phyloP scores from a whole-genome alignment of 2,797 vertebrate species.

The Microctenopoma lineatum region DNA sequence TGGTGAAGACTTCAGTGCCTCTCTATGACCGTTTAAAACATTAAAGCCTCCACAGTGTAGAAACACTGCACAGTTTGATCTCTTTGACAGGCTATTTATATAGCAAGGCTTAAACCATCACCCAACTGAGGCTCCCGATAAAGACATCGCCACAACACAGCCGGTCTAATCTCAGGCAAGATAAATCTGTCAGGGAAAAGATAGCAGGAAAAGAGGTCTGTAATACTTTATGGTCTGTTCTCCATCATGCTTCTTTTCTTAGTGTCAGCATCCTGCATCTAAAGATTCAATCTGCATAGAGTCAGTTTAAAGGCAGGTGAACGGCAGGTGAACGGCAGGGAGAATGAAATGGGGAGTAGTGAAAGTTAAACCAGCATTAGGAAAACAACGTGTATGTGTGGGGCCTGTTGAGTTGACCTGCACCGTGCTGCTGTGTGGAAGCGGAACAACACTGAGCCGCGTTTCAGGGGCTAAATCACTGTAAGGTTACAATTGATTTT shows the following conservation, averaged over 20 bases:
- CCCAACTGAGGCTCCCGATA: constrained; percentile 45
- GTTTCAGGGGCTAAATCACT: neutral
- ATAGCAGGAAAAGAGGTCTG: constrained; percentile 32
- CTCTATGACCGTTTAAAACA: constrained; percentile 44
- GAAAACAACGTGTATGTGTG: no score
- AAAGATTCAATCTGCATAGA: constrained; percentile 34
- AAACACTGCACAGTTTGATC: constrained; percentile 58
- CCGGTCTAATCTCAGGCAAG: constrained; percentile 54
- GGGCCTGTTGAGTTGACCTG: no score
- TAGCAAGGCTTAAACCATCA: constrained; percentile 49
- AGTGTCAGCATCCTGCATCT: constrained; percentile 29
- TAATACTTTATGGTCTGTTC: constrained; percentile 41
- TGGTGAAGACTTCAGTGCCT: constrained; percentile 3
- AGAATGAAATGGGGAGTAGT: neutral
- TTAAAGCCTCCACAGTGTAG: constrained; percentile 46
- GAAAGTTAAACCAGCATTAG: neutral
- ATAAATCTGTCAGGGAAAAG: constrained; percentile 63
- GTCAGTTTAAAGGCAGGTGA: constrained; percentile 1
- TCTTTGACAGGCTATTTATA: constrained; percentile 59
- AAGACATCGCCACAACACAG: constrained; percentile 58
- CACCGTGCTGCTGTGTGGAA: no score
- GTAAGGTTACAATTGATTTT: no score
- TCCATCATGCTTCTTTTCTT: constrained; percentile 31
- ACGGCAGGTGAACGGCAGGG: neutral
- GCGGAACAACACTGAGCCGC: no score